Percentiles rank a stretch among this genome's conserved stretches.
These are phyloP conservation scores for Polypterus bichir DNA, from an alignment of 2,113 vertebrate genomes.

Conservation along the genomic window DNA sequence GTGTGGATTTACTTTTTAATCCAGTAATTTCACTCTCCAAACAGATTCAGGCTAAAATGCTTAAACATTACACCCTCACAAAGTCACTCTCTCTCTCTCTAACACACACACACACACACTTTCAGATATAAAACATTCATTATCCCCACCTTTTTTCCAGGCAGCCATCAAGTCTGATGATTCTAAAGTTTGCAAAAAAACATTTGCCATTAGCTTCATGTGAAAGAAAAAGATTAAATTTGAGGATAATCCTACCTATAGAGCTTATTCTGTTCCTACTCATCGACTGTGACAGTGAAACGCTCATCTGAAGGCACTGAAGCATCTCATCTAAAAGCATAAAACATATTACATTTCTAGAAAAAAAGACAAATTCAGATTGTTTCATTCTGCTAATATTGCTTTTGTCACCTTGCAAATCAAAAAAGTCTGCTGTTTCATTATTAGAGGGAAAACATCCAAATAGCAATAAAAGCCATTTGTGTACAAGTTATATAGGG, in stretches of 20 bases:
- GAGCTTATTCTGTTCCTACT: constrained; percentile 76
- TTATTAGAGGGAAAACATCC: constrained; percentile 79
- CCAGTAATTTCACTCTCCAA: constrained; percentile 3
- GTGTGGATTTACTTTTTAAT: constrained; percentile 3
- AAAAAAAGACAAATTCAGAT: constrained; percentile 69
- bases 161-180: constrained; percentile 54
- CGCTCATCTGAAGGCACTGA: constrained; percentile 69
- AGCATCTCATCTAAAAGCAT: constrained; percentile 72
- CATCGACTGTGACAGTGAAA: constrained; percentile 73
- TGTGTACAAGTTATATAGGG: constrained; percentile 74
- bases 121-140: constrained; percentile 27
- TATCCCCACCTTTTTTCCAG: constrained; percentile 62
- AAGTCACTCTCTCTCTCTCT: too few relatives aligned
- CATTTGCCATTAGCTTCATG: constrained; percentile 74
- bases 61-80: background rate
- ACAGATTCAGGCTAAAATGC: constrained; percentile 1
- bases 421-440: constrained; percentile 62
- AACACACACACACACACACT: too few relatives aligned
- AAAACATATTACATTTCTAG: constrained; percentile 80
- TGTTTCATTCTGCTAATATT: constrained; percentile 80
- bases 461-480: constrained; percentile 77
- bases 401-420: constrained; percentile 80
- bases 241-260: constrained; percentile 76
- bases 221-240: constrained; percentile 68
- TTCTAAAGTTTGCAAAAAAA: constrained; percentile 65